Base-by-base conservation (phyloP, 2,113 vertebrate genomes). In the Suricata suricatta region DNA sequence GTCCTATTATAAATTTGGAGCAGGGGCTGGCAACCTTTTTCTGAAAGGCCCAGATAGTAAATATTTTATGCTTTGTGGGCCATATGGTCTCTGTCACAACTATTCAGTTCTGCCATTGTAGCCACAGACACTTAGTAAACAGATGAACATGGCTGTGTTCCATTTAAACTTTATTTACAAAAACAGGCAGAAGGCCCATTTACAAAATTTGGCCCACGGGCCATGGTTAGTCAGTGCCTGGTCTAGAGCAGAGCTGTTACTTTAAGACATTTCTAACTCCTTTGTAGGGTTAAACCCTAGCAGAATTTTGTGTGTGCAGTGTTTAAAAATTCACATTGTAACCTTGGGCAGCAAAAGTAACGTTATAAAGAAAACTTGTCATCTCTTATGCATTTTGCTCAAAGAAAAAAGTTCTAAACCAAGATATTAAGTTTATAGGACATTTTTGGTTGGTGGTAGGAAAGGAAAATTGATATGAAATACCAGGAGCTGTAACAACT, bases 161-260 rank as follows among this genome's bases (percentile, higher is more conserved):
- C 86, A 85, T 33, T 54, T 68, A 90, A 92, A 96, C 69, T 97
- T 95, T 95, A 88, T 90, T 83, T 93, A 47, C n/a, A 88, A 74
- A 90, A 79, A 90, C 31, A 60, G 35, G 72, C 35, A 29, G 64
- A 63, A 63, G 69, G 54, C 69, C 54, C 72, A 25, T 50, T 84
- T 47, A 63, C 16, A 93, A 50, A 76, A 38, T 35, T 64, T 76
- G 91, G 52, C 68, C 14, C 7, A 23, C 11, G 15, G 57, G 17
- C 54, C 1, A 2, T 33, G 38, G 57, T 60, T 93, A 77, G 35
- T n/a, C 57, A 89, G 5, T 41, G 41, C 38, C 63, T 27, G 21
- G 33, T 38, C 25, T 50, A 44, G 35, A 92, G 9, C 41, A 83
- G 21, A 72, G 16, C 41, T 79, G 21, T 54, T 80, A 38, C 33